Conservation (phyloP, 37 sponge, comb jelly and placozoan genomes). For the Diacarnus erythraeanus region DNA sequence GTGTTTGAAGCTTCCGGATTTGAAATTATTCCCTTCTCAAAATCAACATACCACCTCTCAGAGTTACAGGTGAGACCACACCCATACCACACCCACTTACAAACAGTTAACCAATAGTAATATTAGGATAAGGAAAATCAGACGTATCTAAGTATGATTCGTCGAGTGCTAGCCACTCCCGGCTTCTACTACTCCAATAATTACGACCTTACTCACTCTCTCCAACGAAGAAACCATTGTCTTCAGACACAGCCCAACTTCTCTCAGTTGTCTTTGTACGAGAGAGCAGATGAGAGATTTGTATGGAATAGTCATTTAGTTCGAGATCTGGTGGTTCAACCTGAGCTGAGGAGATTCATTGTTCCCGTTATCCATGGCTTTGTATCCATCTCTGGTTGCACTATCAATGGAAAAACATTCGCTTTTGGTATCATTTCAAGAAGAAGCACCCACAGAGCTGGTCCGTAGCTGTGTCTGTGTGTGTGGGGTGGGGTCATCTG, state of each 20-base stretch:
- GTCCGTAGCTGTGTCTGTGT: constrained; percentile 10
- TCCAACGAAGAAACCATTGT: constrained; percentile 56
- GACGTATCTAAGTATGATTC: constrained; percentile 68
- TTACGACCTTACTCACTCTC: constrained; percentile 83
- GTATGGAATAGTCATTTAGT: constrained; percentile 85
- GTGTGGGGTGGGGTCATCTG: neutral
- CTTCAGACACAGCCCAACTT: constrained; percentile 49
- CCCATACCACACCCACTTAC: too few relatives aligned
- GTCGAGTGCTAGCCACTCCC: constrained; percentile 66
- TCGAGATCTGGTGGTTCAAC: constrained; percentile 64
- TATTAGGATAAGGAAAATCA: constrained; percentile 72
- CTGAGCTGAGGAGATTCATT: constrained; percentile 62
- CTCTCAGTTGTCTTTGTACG: constrained; percentile 52
- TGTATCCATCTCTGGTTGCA: constrained; percentile 65
- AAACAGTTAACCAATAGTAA: too few relatives aligned
- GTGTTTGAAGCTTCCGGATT: constrained; percentile 70
- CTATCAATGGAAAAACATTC: constrained; percentile 71
- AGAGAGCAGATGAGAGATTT: constrained; percentile 90
- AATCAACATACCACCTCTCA: constrained; percentile 61
- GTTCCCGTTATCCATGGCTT: constrained; percentile 84
- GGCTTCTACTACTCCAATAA: constrained; percentile 89
- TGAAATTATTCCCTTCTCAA: constrained; percentile 82
- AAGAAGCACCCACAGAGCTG: constrained; percentile 76
- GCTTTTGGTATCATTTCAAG: constrained; percentile 76
- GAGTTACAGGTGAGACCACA: constrained; percentile 61